Conservation (phyloP, 2,888 invertebrate species). For the Girardia tigrina region DNA sequence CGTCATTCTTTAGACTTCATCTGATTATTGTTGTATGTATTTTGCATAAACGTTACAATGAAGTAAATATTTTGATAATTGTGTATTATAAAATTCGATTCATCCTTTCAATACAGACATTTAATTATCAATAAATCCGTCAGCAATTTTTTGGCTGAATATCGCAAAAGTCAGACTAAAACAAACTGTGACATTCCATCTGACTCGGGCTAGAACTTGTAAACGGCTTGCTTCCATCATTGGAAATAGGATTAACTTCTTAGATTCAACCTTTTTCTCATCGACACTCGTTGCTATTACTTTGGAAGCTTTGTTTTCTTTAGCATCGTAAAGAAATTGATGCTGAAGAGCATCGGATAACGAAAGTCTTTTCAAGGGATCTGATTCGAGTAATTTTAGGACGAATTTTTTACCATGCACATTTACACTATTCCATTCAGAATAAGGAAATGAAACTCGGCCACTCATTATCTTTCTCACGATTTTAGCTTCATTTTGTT, state of each 20-base stretch:
- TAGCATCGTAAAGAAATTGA: background rate
- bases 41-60: no score
- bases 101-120: no score
- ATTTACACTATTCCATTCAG: background rate
- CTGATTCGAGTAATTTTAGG: background rate
- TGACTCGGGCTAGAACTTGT: background rate
- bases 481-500: slow-evolving; percentile 28
- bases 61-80: no score
- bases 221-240: background rate
- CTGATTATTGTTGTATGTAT: no score
- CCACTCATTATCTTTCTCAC: slow-evolving; percentile 23
- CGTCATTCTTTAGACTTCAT: no score
- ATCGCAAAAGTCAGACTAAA: no score
- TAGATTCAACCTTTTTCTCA: background rate
- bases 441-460: background rate
- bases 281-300: background rate
- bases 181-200: background rate
- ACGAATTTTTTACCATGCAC: background rate
- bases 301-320: background rate
- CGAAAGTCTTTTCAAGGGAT: background rate
- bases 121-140: no score
- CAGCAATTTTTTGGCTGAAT: no score
- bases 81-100: no score
- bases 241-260: background rate
- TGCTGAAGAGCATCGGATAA: background rate